Evolutionary conservation across 2,113 vertebrate species (phyloP).

Genomic region (Zosterops lateralis): DNA sequence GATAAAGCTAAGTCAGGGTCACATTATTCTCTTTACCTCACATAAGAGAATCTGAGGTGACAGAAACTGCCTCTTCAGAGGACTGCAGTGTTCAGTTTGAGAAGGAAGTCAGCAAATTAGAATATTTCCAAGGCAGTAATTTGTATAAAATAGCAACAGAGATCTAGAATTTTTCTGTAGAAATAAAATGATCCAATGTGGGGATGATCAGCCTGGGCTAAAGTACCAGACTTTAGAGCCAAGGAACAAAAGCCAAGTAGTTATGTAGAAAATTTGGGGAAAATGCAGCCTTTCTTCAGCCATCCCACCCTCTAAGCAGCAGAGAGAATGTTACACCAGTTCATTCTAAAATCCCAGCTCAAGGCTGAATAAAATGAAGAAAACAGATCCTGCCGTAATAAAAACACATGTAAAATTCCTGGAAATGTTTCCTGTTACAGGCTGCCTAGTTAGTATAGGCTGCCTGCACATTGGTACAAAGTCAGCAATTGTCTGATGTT

Average conservation of each 20-base stretch:
- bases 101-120: not conserved
- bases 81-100: not conserved
- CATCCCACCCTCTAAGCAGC: not conserved
- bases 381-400: conserved; percentile 13
- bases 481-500: conserved; percentile 8
- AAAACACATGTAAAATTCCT: conserved; percentile 58
- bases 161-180: conserved; percentile 1
- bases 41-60: not conserved
- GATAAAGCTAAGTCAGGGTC: not conserved
- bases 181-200: conserved; percentile 4
- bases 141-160: not conserved
- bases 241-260: conserved; percentile 18
- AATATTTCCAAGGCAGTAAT: not conserved
- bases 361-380: not conserved
- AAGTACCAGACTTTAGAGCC: not conserved
- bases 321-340: not conserved
- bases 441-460: conserved; percentile 20
- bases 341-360: conserved; percentile 15
- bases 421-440: conserved; percentile 43
- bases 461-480: conserved; percentile 20
- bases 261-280: not conserved
- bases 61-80: not conserved
- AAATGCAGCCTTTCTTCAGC: conserved; percentile 16
- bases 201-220: not conserved
- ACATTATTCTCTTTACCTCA: not conserved